Percentiles rank a stretch among this genome's conserved stretches.
Conservation (phyloP, 2,888 invertebrate species). For the Neelides folsomi region DNA sequence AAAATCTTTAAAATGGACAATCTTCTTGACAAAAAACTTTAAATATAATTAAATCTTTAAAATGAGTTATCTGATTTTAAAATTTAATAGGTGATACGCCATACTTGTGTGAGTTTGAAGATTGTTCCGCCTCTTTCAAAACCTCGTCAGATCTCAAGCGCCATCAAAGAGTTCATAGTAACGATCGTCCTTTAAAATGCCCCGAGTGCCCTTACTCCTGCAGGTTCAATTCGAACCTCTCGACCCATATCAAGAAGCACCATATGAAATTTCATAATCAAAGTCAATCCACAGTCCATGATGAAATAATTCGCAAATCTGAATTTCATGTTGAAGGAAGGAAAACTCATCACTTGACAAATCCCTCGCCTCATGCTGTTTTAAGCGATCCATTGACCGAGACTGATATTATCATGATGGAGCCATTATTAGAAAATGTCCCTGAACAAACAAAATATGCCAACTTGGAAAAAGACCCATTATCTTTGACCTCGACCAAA, state of each 20-base stretch:
- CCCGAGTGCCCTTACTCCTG: constrained; percentile 36
- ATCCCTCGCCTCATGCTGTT: no score
- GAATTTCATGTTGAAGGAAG: no score
- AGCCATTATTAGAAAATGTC: no score
- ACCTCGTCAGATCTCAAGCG: constrained; percentile 41
- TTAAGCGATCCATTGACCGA: no score
- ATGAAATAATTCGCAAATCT: no score
- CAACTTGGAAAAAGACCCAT: no score
- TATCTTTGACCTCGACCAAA: not conserved
- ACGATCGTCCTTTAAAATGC: constrained; percentile 37
- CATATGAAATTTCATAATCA: not conserved
- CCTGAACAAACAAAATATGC: no score
- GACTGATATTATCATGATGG: no score
- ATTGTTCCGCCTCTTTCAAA: constrained; percentile 39
- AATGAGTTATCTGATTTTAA: no score
- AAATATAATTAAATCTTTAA: not conserved
- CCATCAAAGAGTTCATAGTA: constrained; percentile 38
- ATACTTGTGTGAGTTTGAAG: constrained; percentile 36
- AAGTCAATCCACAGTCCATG: not conserved
- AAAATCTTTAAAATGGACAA: no score
- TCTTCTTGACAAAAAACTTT: no score
- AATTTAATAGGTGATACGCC: constrained; percentile 36
- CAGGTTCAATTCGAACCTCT: constrained; percentile 36
- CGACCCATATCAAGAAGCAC: constrained; percentile 17
- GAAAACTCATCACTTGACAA: no score